A percentile compares a stretch with the other conserved stretches of the same genome.
Evolutionary conservation across 2,888 invertebrate genomes (phyloP).

Genomic region (Cerceris ruficornis): DNA sequence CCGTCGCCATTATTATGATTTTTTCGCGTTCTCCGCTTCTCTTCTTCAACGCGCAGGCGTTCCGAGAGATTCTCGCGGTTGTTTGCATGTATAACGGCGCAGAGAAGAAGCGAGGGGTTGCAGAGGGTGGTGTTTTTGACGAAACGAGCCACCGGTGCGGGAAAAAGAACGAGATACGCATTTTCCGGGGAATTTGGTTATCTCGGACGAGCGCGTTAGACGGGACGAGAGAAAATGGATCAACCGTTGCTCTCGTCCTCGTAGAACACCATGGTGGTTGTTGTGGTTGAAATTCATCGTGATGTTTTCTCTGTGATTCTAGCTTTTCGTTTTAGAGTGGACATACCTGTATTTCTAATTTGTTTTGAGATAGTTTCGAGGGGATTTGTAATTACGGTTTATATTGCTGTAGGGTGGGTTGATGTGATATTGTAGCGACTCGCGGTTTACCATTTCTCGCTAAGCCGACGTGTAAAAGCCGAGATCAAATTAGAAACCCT

Average conservation of each 20-base stretch:
- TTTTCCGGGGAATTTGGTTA: slow-evolving; percentile 39
- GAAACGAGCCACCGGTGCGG: background rate
- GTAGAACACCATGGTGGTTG: too few relatives aligned
- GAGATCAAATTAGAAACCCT: too few relatives aligned
- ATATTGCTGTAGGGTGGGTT: too few relatives aligned
- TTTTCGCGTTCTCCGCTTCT: slow-evolving; percentile 17
- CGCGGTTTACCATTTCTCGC: too few relatives aligned
- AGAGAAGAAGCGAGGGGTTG: background rate
- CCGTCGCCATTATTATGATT: slow-evolving; percentile 6
- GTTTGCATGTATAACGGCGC: slow-evolving; percentile 30
- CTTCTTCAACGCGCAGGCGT: background rate
- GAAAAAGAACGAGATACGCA: slow-evolving; percentile 20
- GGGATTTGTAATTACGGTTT: too few relatives aligned
- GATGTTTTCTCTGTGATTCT: too few relatives aligned
- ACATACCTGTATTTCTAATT: too few relatives aligned
- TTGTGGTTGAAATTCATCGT: too few relatives aligned
- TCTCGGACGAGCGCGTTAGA: slow-evolving; percentile 30
- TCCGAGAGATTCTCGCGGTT: background rate
- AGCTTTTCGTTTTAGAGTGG: too few relatives aligned
- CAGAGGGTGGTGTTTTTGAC: background rate
- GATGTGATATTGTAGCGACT: too few relatives aligned
- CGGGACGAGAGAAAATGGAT: slow-evolving; percentile 29
- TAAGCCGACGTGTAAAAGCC: too few relatives aligned
- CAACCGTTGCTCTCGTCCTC: background rate
- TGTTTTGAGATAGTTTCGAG: too few relatives aligned